Evolutionary conservation across 2,797 vertebrate species (phyloP).

Genomic region (Sebastes hopkinsi): DNA sequence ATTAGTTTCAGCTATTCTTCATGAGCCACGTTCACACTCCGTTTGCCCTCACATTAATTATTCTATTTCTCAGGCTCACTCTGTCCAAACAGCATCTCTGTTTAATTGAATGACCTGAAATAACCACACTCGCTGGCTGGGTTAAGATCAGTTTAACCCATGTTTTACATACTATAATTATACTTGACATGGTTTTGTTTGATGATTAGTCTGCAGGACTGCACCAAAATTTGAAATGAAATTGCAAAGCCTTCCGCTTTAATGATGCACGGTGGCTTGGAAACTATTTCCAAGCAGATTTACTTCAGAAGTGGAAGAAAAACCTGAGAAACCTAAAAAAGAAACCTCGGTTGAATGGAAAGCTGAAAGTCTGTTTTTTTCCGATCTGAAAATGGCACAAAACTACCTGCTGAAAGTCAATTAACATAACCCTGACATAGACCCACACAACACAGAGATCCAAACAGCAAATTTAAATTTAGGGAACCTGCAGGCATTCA

Average conservation of each 20-base stretch:
- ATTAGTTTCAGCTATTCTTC: constrained; percentile 31
- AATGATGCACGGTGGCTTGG: constrained; percentile 59
- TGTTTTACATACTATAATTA: constrained; percentile 68
- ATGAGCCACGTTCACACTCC: constrained; percentile 41
- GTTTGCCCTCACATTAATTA: constrained; percentile 57
- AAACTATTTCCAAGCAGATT: constrained; percentile 66
- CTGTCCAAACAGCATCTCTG: constrained; percentile 46
- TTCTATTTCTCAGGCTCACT: constrained; percentile 40
- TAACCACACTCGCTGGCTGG: constrained; percentile 39
- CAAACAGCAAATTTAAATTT: constrained; percentile 83
- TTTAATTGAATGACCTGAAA: constrained; percentile 69
- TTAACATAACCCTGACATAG: constrained; percentile 84
- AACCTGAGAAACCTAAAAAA: constrained; percentile 49
- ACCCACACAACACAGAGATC: constrained; percentile 76
- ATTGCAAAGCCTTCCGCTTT: constrained; percentile 58
- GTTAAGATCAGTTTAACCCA: constrained; percentile 70
- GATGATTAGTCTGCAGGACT: constrained; percentile 62
- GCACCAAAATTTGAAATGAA: constrained; percentile 56
- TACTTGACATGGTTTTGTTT: constrained; percentile 69
- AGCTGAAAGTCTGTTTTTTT: constrained; percentile 63
- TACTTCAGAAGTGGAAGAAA: constrained; percentile 54
- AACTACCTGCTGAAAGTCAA: constrained; percentile 84
- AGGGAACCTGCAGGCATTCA: constrained; percentile 82
- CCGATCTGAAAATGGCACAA: constrained; percentile 66
- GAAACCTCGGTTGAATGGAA: constrained; percentile 39